Base-by-base conservation (phyloP, 1,140 invertebrate genomes). In the Paralvinella palmiformis region DNA sequence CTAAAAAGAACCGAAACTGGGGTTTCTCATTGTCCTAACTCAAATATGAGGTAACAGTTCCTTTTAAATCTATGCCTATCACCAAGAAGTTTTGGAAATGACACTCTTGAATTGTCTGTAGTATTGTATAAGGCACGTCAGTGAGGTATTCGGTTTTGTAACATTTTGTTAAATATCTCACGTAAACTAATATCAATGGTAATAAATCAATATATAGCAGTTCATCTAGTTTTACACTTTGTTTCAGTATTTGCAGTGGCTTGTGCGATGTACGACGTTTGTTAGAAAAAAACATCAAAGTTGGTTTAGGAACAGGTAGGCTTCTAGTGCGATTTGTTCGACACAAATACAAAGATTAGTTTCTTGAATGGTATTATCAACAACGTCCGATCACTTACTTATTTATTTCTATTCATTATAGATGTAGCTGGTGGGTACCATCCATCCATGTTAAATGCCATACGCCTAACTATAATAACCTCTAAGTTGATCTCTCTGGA, bases 261-360 rank as follows among this genome's bases (percentile, higher is more conserved):
- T 71, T 92, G 0, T 92, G 91, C 72, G 87, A 92, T 73, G 85
- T 91, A 0, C 81, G 85, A 62, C 84, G 84, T 62, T 72, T 93
- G 3, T 74, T 86, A 37, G 73, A 86, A 22, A 75, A 82, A 52
- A 85, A 86, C 0, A 72, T 95, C 4, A 88, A 85, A 74, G 84
- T 95, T 59, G 91, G 91, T 24, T 83, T 96, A 29, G 92, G 92
- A 68, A 92, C 91, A 76, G 90, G 90, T 92, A 83, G 64, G 65
- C 61, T n/a, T n/a, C n/a, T n/a, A n/a, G n/a, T n/a, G n/a, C n/a
- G n/a, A n/a, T n/a, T n/a, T n/a, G n/a, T n/a, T n/a, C n/a, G n/a
- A n/a, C n/a, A n/a, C n/a, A n/a, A n/a, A n/a, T n/a, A n/a, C n/a
- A n/a, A n/a, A n/a, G n/a, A n/a, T n/a, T n/a, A n/a, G n/a, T n/a